These are phyloP conservation scores for Alligator mississippiensis DNA, from an alignment of 2,113 vertebrate species.

Conservation along the genomic window DNA sequence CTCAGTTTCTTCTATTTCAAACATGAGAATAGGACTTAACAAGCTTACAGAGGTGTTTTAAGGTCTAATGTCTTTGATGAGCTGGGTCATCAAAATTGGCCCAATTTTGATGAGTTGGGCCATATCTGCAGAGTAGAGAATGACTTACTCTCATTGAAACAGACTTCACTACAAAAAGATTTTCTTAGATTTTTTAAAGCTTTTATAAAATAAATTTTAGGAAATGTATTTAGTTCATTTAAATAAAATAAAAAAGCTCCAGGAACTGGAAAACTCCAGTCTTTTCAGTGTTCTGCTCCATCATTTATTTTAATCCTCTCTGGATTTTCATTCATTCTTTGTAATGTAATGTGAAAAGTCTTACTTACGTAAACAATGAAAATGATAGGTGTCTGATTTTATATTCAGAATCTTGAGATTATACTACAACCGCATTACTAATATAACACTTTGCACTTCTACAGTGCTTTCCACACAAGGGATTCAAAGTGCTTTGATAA, in stretches of 20 bases:
- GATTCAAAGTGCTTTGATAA: not conserved
- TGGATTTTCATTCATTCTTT: constrained; percentile 23
- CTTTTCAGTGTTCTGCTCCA: constrained; percentile 9
- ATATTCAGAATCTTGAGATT: not conserved
- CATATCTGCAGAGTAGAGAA: not conserved
- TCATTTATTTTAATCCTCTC: constrained; percentile 33
- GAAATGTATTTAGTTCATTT: not conserved
- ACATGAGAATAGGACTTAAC: not conserved
- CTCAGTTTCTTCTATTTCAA: not conserved
- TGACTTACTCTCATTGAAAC: not conserved
- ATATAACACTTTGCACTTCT: not conserved
- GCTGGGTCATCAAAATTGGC: not conserved
- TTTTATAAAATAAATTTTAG: not conserved
- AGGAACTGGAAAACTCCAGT: not conserved
- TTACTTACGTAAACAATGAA: constrained; percentile 30
- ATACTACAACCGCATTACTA: not conserved
- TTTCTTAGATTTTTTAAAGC: not conserved
- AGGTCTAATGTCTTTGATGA: not conserved
- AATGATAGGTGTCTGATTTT: not conserved
- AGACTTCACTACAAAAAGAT: not conserved
- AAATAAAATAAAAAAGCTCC: not conserved
- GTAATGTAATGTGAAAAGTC: not conserved
- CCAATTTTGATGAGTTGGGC: not conserved
- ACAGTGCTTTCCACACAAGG: not conserved
- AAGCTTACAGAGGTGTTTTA: not conserved